Conservation (phyloP, 1,140 invertebrate genomes). For the Colletes latitarsis region DNA sequence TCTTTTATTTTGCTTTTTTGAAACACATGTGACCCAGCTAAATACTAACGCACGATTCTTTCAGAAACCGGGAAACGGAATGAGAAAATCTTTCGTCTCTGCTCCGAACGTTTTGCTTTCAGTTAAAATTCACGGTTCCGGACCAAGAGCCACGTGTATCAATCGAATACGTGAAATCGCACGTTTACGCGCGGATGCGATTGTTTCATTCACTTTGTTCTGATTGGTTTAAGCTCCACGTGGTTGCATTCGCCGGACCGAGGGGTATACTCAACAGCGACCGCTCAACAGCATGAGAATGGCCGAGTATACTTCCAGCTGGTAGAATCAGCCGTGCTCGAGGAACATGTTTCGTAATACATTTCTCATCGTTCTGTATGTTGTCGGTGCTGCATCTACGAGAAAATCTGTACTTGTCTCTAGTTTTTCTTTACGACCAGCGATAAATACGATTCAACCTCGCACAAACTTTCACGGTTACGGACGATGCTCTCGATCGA, state of each 20-base stretch:
- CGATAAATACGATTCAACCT: slow-evolving; percentile 44
- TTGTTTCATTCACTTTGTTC: slow-evolving; percentile 61
- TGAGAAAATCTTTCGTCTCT: slow-evolving; percentile 43
- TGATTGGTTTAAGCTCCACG: slow-evolving; percentile 75
- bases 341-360: slow-evolving; percentile 53
- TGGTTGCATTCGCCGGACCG: slow-evolving; percentile 78
- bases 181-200: too few species aligned
- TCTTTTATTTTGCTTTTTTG: background rate
- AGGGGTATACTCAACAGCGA: slow-evolving; percentile 80
- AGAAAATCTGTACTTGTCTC: background rate
- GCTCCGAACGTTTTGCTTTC: slow-evolving; percentile 49
- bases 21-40: slow-evolving; percentile 19
- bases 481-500: too few species aligned
- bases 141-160: slow-evolving; percentile 46
- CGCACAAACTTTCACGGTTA: slow-evolving; percentile 54
- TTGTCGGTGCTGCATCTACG: slow-evolving; percentile 1
- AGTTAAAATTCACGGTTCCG: slow-evolving; percentile 63
- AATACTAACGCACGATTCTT: slow-evolving; percentile 72
- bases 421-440: slow-evolving; percentile 23
- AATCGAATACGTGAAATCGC: slow-evolving; percentile 20
- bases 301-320: slow-evolving; percentile 81
- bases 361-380: slow-evolving; percentile 18
- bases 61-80: slow-evolving; percentile 69
- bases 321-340: slow-evolving; percentile 78
- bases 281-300: slow-evolving; percentile 82